Base-by-base conservation (phyloP, 2,113 vertebrate genomes). In the Hymenochirus boettgeri region DNA sequence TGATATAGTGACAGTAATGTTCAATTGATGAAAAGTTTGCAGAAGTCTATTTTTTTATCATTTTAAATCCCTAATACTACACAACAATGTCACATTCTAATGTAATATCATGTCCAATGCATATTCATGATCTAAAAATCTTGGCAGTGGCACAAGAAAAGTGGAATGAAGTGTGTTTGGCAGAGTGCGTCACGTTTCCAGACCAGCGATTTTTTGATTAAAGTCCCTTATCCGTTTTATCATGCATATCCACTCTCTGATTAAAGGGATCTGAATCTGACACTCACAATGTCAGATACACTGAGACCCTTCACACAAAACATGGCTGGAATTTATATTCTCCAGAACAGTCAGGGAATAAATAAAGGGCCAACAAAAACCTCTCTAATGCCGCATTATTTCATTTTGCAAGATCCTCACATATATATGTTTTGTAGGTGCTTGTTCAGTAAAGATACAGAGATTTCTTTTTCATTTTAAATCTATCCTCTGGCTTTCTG, bases 161-260 rank as follows among this genome's bases (percentile, higher is more conserved):
- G 83, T 79, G 85, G 89, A 89, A 89, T 88, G 91, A 88, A 92
- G 90, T 90, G 90, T 95, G 95, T 91, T 91, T 94, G 92, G 91
- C 84, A 82, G 90, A 93, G 92, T 96, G 93, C 91, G 92, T 92
- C 93, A 90, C 89, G 88, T 97, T 98, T 98, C 95, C 95, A 97
- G 95, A 93, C 93, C 94, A 97, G 92, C 89, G 92, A 90, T 96
- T 97, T 98, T 98, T 98, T 97, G 93, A 98, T 97, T 98, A 97
- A 98, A 98, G 93, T 97, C 93, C 93, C 93, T 96, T 98, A 98
- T 97, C 95, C 92, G 87, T 95, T 91, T 96, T 93, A 97, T 98
- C 95, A 98, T 98, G 95, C 95, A 96, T 97, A 96, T 97, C 95
- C 92, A 93, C 87, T 88, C 91, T 93, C 90, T 96, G 95, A 98